Conservation (phyloP, 1,140 invertebrate genomes). For the Trachymyrmex septentrionalis region DNA sequence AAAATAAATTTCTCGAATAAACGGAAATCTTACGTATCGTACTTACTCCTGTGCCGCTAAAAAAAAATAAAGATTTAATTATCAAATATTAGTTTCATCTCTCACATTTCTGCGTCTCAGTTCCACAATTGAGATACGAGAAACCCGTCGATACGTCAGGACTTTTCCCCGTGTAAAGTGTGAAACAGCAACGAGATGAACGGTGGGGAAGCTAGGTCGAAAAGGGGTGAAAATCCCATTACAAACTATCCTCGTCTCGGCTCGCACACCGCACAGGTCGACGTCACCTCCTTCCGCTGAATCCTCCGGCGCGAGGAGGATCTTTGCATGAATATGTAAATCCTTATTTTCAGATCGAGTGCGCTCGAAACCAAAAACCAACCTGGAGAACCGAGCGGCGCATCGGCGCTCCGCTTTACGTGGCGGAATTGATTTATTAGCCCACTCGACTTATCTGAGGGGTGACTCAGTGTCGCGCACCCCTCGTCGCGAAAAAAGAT, state of each 20-base stretch:
- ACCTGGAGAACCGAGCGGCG: conserved; percentile 80
- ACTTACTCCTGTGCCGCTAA: background rate
- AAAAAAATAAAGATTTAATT: conserved; percentile 77
- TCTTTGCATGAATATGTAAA: conserved; percentile 87
- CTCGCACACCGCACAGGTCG: conserved; percentile 77
- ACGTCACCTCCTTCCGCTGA: conserved; percentile 78
- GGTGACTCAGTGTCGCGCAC: conserved; percentile 38
- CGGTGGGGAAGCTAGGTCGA: conserved; percentile 47
- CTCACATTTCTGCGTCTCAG: background rate
- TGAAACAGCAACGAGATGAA: conserved; percentile 53
- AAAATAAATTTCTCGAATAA: background rate
- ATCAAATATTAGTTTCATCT: conserved; percentile 72
- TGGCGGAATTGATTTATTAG: conserved; percentile 86
- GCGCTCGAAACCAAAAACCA: conserved; percentile 86
- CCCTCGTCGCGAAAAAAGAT: conserved; percentile 57
- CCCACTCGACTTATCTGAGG: conserved; percentile 73
- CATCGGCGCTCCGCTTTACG: conserved; percentile 71
- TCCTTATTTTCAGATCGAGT: conserved; percentile 87
- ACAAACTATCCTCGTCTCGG: conserved; percentile 82
- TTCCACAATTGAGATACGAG: conserved; percentile 3
- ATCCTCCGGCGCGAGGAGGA: conserved; percentile 80
- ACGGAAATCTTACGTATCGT: background rate
- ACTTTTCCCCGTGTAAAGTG: conserved; percentile 56
- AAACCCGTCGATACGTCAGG: conserved; percentile 67
- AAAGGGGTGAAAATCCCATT: conserved; percentile 78